A percentile compares a stretch with the other conserved stretches of the same genome.
These are phyloP conservation scores for Mastomys coucha DNA, from an alignment of 2,113 vertebrate species.

Conservation along the genomic window DNA sequence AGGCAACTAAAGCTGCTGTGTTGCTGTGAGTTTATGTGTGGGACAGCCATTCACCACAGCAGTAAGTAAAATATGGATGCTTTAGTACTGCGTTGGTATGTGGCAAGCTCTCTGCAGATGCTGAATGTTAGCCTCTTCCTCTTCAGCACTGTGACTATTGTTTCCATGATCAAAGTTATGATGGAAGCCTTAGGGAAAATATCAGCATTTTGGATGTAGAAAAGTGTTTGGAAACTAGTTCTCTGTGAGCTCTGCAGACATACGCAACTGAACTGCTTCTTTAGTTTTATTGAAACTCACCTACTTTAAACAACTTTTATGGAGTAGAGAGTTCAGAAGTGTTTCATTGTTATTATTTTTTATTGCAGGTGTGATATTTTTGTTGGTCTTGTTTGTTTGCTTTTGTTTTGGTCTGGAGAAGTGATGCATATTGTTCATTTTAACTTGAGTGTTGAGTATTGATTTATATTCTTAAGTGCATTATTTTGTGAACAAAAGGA, in stretches of 20 bases:
- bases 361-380: neutral
- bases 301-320: neutral
- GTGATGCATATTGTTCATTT: neutral
- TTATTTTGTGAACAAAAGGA: neutral
- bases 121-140: neutral
- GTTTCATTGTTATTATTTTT: neutral
- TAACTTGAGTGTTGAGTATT: neutral
- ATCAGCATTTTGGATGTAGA: neutral
- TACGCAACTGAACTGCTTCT: neutral
- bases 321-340: neutral
- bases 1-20: too few relatives aligned
- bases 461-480: constrained; percentile 3
- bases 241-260: neutral
- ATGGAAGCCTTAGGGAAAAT: neutral
- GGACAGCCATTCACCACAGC: neutral
- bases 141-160: too few relatives aligned
- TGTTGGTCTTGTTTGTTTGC: neutral
- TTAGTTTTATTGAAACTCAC: neutral
- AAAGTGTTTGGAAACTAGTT: neutral
- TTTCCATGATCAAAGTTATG: neutral
- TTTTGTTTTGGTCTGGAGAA: neutral
- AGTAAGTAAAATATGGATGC: neutral
- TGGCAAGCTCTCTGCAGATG: neutral
- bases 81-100: neutral
- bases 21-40: neutral